Percentiles rank a stretch among this genome's conserved stretches.
Conservation (phyloP, 2,113 vertebrate genomes). For the Chauna torquata region DNA sequence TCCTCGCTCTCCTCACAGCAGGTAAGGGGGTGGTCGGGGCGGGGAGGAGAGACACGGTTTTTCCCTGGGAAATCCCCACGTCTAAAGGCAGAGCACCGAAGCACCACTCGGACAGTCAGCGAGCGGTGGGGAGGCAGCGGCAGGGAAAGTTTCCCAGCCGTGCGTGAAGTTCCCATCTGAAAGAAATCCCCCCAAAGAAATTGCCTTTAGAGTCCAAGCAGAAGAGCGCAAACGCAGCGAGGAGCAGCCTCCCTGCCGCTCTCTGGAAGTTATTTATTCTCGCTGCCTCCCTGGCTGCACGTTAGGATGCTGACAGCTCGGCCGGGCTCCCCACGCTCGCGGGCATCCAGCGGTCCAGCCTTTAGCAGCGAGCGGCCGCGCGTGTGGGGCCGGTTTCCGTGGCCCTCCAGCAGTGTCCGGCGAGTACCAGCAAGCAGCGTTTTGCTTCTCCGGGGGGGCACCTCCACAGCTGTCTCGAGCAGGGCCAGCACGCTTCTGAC, state of each 20-base stretch:
- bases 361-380: not conserved
- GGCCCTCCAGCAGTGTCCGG: too few relatives aligned
- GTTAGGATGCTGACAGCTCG: not conserved
- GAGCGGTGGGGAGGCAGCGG: not conserved
- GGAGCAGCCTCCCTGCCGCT: not conserved
- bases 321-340: rapidly evolving
- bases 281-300: rapidly evolving
- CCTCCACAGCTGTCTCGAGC: not conserved
- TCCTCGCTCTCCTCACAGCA: not conserved
- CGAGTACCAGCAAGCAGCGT: not conserved
- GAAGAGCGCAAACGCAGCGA: not conserved
- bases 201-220: not conserved
- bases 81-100: not conserved
- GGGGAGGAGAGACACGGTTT: not conserved
- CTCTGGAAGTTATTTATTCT: not conserved
- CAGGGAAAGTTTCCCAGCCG: not conserved
- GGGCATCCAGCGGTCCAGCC: not conserved
- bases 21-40: not conserved
- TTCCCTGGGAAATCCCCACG: not conserved
- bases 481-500: not conserved
- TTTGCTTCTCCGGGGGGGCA: not conserved
- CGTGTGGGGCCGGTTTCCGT: too few relatives aligned
- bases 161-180: not conserved
- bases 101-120: not conserved
- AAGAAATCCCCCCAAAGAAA: not conserved